phyloP scores from a whole-genome alignment of 92 coral and sea anemone species.

The Micromussa lordhowensis region DNA sequence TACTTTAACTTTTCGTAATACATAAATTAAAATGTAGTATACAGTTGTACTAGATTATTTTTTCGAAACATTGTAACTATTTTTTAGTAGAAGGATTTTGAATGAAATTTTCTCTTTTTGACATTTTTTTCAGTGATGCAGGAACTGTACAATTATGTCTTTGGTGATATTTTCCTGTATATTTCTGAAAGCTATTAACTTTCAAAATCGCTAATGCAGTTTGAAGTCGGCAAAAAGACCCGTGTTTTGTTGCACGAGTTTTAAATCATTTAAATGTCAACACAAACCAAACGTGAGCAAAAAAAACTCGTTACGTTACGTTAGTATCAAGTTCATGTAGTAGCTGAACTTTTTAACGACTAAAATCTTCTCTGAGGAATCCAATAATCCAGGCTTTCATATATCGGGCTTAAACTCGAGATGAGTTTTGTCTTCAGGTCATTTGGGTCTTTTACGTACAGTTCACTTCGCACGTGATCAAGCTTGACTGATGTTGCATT shows the following conservation, averaged over 20 bases:
- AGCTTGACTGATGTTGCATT: neutral
- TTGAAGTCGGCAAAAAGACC: constrained; percentile 14
- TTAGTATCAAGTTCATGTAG: neutral
- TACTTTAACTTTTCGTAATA: neutral
- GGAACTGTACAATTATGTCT: neutral
- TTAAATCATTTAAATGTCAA: constrained; percentile 14
- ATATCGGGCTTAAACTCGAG: neutral
- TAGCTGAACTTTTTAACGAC: neutral
- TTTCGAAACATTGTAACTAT: too few species aligned
- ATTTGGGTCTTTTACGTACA: neutral
- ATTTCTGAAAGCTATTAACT: neutral
- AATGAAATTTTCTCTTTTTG: neutral
- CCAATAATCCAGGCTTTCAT: neutral
- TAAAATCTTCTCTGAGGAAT: neutral
- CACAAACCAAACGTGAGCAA: constrained; percentile 6
- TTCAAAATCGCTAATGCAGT: neutral
- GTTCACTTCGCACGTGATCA: neutral
- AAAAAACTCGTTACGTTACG: neutral
- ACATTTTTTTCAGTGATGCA: neutral
- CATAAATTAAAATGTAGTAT: neutral
- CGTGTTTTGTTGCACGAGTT: neutral
- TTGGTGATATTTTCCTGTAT: neutral
- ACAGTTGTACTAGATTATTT: too few species aligned
- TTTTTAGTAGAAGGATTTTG: too few species aligned
- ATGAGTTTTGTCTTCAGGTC: neutral